Evolutionary conservation across 1,140 invertebrate genomes (phyloP).

Genomic region (Calephelis virginiensis): DNA sequence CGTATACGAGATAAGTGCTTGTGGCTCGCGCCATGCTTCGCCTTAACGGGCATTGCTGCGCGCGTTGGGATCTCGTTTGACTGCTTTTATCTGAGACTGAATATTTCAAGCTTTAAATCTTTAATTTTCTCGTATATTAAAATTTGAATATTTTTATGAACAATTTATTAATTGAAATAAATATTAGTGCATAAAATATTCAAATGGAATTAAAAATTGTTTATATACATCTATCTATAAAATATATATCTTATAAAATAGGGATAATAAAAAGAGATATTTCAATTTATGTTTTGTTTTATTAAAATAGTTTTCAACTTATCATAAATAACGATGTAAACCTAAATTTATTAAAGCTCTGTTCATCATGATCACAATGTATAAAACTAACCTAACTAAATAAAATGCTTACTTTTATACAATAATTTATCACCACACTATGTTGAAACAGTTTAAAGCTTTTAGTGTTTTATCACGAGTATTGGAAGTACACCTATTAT

Average conservation of each 20-base stretch:
- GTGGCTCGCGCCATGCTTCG: conserved; percentile 33
- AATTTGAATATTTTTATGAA: background rate
- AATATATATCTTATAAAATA: background rate
- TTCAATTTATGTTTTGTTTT: conserved; percentile 3
- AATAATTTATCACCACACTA: conserved; percentile 66
- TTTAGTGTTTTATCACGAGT: conserved; percentile 65
- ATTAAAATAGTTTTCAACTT: conserved; percentile 9
- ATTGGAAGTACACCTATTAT: conserved; percentile 33
- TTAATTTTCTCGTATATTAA: background rate
- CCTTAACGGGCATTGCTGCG: conserved; percentile 23
- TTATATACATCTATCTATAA: background rate
- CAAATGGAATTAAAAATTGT: background rate
- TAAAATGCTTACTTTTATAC: conserved; percentile 41
- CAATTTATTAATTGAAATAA: background rate
- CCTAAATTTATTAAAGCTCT: conserved; percentile 71
- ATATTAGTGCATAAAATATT: no score
- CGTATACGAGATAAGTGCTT: conserved; percentile 28
- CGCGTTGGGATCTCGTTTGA: conserved; percentile 45
- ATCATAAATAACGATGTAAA: conserved; percentile 14
- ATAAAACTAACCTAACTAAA: conserved; percentile 52
- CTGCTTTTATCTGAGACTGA: conserved; percentile 40
- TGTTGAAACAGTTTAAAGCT: conserved; percentile 64
- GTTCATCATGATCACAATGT: conserved; percentile 57
- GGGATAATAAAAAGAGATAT: background rate
- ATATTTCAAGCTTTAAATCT: conserved; percentile 1